Base-by-base conservation (phyloP, 2,797 vertebrate species). In the Agapornis canus region DNA sequence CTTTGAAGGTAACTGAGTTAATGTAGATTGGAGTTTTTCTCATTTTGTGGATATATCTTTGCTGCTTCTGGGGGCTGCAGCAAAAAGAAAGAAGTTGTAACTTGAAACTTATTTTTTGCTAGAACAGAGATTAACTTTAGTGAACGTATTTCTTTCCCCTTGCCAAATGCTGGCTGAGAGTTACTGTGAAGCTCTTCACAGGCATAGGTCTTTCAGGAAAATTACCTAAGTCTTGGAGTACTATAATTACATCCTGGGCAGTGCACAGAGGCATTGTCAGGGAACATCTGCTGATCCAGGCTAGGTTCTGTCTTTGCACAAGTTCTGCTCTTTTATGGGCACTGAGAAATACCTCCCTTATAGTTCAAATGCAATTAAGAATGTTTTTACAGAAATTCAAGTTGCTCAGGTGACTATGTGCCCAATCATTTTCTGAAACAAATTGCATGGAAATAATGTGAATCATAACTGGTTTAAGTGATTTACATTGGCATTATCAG, bases 361-460 rank as follows among this genome's bases (percentile, higher is more conserved):
- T 0, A 8, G n/a, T 80, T 66, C 9, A 59, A 47, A 68, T 20
- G 6, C 31, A 63, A 21, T 59, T 75, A 48, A 39, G 27, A 77
- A 14, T 29, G 4, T 32, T 60, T 51, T 25, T 10, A 16, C 10
- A 29, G 43, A 72, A 17, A 45, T 64, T 60, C 4, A 19, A 35
- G 31, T 35, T 57, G n/a, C n/a, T 40, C 2, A 1, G 13, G 23
- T 59, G 70, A n/a, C 16, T 6, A 1, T 2, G 2, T 45, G n/a
- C 26, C 66, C 3, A 12, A 0, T 66, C 21, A 3, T 21, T 13
- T 21, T 56, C 4, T 37, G 57, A 51, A 89, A n/a, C 40, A 65
- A 81, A 70, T 51, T 6, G 54, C 7, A 0, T 47, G 76, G 76
- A 68, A 87, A 29, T 78, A 87, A 75, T 35, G 61, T 0, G 3